Base-by-base conservation (phyloP, 2,797 vertebrate genomes). In the Melopsittacus undulatus region DNA sequence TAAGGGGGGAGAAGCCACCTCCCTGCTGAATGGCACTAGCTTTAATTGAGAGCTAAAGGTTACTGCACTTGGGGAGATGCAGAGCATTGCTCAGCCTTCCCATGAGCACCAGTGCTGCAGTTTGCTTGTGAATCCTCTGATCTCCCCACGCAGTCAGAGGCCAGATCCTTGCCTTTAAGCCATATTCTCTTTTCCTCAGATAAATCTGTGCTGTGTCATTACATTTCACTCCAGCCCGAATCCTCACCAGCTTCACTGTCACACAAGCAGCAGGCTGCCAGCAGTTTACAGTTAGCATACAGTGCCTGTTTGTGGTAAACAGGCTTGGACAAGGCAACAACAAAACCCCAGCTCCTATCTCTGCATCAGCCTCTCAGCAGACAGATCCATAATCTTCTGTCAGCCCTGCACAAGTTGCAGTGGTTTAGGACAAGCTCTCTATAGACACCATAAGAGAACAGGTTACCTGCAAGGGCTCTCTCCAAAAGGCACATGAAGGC, bases 91-190 rank as follows among this genome's bases (percentile, higher is more conserved):
- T 46, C 34, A 1, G 4, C 45, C 54, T 13, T 5, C 36, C 54
- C 24, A 2, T 0, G 0, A 30, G 7, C 9, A 1, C 4, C 64
- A 38, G 43, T 4, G 4, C 49, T 22, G 30, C 2, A 0, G 23
- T 29, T 38, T 52, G 38, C 45, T 19, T 2, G 7, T 4, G 52
- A 20, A 87, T 82, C 88, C 87, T 83, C 95, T 43, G n/a, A 11
- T 49, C 93, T 91, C 92, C 94, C 80, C 42, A 43, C 13, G 13
- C 52, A 94, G 78, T 3, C 95, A 93, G 92, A 83, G 40, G 22
- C 27, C 5, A 69, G 81, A 83, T 79, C 79, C 2, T 36, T 77
- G 91, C 91, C 84, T 57, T 70, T 3, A 7, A 90, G 92, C 84
- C 62, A 4, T 91, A 26, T 61, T 6, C 57, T 80, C 79, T 59